These are phyloP conservation scores for Vanacampus margaritifer DNA, from an alignment of 2,113 vertebrate genomes.

Conservation along the genomic window DNA sequence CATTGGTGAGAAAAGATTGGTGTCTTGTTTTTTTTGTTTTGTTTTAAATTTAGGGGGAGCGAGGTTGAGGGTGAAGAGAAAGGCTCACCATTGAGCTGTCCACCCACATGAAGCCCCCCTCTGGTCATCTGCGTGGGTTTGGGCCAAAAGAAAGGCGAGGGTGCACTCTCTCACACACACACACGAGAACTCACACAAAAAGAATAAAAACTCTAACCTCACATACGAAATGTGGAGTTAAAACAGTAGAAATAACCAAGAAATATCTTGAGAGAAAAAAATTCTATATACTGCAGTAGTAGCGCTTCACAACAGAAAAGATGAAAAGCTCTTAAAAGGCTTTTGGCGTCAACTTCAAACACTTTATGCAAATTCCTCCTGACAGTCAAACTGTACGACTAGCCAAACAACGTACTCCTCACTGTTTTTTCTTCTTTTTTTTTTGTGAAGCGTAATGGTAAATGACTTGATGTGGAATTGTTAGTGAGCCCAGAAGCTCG, in stretches of 20 bases:
- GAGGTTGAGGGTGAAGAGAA: conserved; percentile 23
- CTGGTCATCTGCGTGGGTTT: conserved; percentile 68
- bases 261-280: conserved; percentile 42
- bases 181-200: conserved; percentile 9
- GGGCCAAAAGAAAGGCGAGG: conserved; percentile 40
- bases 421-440: conserved; percentile 17
- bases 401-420: conserved; percentile 40
- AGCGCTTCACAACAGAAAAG: conserved; percentile 33
- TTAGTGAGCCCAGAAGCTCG: conserved; percentile 45
- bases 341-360: conserved; percentile 32
- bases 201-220: conserved; percentile 30
- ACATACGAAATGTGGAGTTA: conserved; percentile 34
- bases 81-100: conserved; percentile 63
- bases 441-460: conserved; percentile 27
- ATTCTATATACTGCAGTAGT: conserved; percentile 31
- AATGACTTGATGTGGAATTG: conserved; percentile 60
- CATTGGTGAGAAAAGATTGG: conserved; percentile 20
- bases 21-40: neutral
- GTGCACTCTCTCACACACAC: conserved; percentile 12
- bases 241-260: conserved; percentile 45
- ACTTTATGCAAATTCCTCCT: conserved; percentile 53
- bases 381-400: conserved; percentile 36
- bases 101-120: conserved; percentile 59
- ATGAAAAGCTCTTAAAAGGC: conserved; percentile 38
- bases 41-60: neutral